Conservation (phyloP, 1,140 invertebrate genomes). For the Orius insidiosus region DNA sequence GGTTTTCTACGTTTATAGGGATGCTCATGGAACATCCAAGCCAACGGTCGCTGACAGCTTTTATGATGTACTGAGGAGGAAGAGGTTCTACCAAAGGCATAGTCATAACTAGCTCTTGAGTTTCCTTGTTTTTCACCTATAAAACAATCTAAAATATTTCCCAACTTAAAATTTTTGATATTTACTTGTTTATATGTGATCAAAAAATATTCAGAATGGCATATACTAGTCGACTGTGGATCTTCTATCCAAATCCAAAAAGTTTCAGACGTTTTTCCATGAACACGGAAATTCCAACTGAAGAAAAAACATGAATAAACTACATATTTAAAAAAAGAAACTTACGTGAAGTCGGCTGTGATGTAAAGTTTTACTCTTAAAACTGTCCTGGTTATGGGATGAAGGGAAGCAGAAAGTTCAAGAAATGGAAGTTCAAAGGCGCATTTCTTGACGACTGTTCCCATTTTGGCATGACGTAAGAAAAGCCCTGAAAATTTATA, state of each 20-base stretch:
- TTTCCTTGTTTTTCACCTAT: slow-evolving; percentile 44
- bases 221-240: slow-evolving; percentile 80
- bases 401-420: slow-evolving; percentile 64
- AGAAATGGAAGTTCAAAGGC: slow-evolving; percentile 71
- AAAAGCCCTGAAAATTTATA: slow-evolving; percentile 41
- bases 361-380: slow-evolving; percentile 73
- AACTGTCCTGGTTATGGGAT: slow-evolving; percentile 89
- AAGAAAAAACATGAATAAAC: not conserved
- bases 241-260: slow-evolving; percentile 99
- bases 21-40: slow-evolving; percentile 57
- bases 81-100: slow-evolving; percentile 86
- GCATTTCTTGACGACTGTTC: slow-evolving; percentile 60
- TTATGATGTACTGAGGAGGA: slow-evolving; percentile 81
- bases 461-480: slow-evolving; percentile 60
- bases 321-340: slow-evolving; percentile 9
- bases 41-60: slow-evolving; percentile 79
- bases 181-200: slow-evolving; percentile 71
- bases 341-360: slow-evolving; percentile 57
- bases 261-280: slow-evolving; percentile 71
- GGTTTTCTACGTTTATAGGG: slow-evolving; percentile 70
- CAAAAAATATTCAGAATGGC: slow-evolving; percentile 88
- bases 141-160: not conserved
- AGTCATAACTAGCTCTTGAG: slow-evolving; percentile 80
- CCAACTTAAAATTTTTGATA: slow-evolving; percentile 5
- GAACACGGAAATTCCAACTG: slow-evolving; percentile 75